Evolutionary conservation across 2,888 invertebrate genomes (phyloP).

Genomic region (Chymomyza amoena): DNA sequence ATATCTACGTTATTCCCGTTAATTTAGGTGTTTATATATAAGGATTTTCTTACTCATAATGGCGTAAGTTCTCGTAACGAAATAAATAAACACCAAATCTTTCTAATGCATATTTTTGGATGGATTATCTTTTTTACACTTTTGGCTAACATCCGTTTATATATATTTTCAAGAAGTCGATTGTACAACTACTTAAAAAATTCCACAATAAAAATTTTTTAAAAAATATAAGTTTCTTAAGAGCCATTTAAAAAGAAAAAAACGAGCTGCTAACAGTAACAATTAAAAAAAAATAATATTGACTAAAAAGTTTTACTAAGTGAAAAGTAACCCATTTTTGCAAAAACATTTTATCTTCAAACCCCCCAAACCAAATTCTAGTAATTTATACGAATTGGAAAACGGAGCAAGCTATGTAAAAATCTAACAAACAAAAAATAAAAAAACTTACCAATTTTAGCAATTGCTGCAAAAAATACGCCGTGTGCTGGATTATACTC

Average conservation of each 20-base stretch:
- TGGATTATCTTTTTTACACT: not conserved
- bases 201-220: not conserved
- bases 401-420: not conserved
- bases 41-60: conserved; percentile 39
- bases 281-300: too few relatives aligned
- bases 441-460: not conserved
- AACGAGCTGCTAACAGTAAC: too few relatives aligned
- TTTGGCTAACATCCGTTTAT: not conserved
- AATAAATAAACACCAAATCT: not conserved
- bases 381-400: not conserved
- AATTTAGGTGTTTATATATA: conserved; percentile 10
- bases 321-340: too few relatives aligned
- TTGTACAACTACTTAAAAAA: not conserved
- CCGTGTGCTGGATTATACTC: conserved; percentile 59
- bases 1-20: conserved; percentile 18
- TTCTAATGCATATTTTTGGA: not conserved
- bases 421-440: not conserved
- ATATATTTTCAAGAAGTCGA: not conserved
- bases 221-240: not conserved
- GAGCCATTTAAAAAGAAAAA: too few relatives aligned
- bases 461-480: conserved; percentile 52
- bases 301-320: too few relatives aligned
- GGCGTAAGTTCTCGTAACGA: conserved; percentile 42
- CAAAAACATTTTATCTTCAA: not conserved
- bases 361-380: not conserved